Percentiles rank a stretch among this genome's conserved stretches.
Conservation (phyloP, 2,797 vertebrate genomes). For the Mormyrops attenuatus region DNA sequence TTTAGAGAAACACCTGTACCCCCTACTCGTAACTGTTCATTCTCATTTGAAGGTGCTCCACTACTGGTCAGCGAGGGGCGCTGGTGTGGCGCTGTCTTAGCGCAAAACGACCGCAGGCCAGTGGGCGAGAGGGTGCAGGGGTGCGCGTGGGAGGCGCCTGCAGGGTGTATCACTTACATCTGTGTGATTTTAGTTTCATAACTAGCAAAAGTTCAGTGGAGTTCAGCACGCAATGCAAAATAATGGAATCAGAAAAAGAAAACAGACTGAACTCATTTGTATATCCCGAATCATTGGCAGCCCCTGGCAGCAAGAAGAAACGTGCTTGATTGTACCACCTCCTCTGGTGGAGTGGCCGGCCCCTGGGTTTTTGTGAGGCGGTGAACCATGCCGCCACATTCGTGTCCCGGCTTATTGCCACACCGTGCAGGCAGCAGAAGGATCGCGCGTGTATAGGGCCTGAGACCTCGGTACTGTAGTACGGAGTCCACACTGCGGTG, state of each 20-base stretch:
- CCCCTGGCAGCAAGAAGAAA: background rate
- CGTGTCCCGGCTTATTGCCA: background rate
- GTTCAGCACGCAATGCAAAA: background rate
- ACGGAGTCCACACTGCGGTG: background rate
- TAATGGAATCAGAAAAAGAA: background rate
- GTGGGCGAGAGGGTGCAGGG: background rate
- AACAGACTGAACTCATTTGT: background rate
- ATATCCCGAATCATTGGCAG: background rate
- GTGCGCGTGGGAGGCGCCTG: background rate
- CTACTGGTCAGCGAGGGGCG: constrained; percentile 24
- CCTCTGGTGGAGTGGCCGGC: background rate
- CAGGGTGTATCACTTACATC: background rate
- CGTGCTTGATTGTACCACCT: background rate
- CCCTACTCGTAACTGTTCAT: constrained; percentile 8
- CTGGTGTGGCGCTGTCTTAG: background rate
- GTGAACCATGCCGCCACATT: background rate
- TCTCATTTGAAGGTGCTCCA: background rate
- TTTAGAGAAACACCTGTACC: background rate
- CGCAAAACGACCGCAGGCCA: background rate
- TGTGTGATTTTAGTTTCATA: background rate
- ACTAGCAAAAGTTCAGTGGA: background rate
- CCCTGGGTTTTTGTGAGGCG: constrained; percentile 11
- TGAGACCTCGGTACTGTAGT: background rate
- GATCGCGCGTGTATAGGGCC: background rate
- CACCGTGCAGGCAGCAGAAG: background rate